Conservation (phyloP, 2,113 vertebrate genomes). For the Pedionomus torquatus region DNA sequence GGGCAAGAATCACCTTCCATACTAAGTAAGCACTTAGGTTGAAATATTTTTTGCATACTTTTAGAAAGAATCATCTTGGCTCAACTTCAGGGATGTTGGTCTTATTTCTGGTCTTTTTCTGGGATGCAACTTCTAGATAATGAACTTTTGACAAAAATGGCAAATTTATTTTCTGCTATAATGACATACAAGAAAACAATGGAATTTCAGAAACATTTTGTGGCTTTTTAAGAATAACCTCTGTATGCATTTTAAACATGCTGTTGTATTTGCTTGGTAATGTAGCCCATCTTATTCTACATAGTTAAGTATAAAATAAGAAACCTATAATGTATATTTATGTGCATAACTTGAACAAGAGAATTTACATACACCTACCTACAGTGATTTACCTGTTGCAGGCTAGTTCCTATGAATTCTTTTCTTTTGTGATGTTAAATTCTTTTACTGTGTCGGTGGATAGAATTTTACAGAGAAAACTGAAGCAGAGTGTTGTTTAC, state of each 20-base stretch:
- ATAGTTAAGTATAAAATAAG: not conserved
- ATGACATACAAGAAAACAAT: not conserved
- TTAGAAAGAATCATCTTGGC: conserved; percentile 1
- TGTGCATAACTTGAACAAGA: not conserved
- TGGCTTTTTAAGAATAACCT: not conserved
- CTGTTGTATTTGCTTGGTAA: not conserved
- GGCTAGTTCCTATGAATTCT: not conserved
- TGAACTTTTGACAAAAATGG: not conserved
- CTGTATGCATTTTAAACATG: not conserved
- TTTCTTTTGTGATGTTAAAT: not conserved
- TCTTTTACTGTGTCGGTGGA: not conserved
- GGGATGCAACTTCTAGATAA: not conserved
- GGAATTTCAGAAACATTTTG: not conserved
- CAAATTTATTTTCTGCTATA: not conserved
- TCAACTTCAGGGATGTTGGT: not conserved
- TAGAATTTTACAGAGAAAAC: not conserved
- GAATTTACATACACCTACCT: not conserved
- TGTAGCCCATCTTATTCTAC: not conserved
- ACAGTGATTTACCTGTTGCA: not conserved
- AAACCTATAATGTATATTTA: not conserved
- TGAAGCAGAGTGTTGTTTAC: not conserved
- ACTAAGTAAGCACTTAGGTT: not conserved
- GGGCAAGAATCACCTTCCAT: too few species aligned
- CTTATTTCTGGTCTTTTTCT: not conserved
- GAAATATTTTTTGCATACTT: not conserved